A percentile compares a stretch with the other conserved stretches of the same genome.
These are phyloP conservation scores for Tetragonula clypearis DNA, from an alignment of 1,140 invertebrate species.

Conservation along the genomic window DNA sequence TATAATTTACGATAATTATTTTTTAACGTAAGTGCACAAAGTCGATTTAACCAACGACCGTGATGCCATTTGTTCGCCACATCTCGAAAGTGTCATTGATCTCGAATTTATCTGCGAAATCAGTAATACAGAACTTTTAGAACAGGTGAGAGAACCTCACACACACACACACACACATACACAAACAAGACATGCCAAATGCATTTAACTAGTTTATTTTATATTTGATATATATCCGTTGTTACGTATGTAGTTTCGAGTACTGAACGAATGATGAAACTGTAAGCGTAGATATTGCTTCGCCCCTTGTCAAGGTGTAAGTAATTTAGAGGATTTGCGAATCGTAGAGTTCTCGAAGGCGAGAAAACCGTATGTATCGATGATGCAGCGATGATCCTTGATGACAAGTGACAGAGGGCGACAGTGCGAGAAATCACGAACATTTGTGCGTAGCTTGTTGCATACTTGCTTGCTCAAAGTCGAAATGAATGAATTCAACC, in stretches of 20 bases:
- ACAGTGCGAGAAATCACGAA: conserved; percentile 31
- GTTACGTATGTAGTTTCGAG: conserved; percentile 38
- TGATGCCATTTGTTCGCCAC: conserved; percentile 34
- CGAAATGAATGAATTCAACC: conserved; percentile 37
- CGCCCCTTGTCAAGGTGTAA: conserved; percentile 30
- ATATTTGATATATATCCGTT: conserved; percentile 60
- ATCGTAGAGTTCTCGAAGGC: conserved; percentile 38
- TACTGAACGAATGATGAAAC: conserved; percentile 3
- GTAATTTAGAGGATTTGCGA: conserved; percentile 10
- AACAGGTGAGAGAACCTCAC: conserved; percentile 39
- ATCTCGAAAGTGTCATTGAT: conserved; percentile 21
- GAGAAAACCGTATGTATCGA: conserved; percentile 49
- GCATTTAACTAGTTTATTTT: conserved; percentile 74
- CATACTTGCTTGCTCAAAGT: conserved; percentile 61
- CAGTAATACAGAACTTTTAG: conserved; percentile 35
- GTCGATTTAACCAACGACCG: conserved; percentile 23
- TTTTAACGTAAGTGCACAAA: conserved; percentile 42
- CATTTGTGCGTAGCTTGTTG: conserved; percentile 42
- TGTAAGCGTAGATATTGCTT: conserved; percentile 50
- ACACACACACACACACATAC: conserved; percentile 40
- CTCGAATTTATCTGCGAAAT: not conserved
- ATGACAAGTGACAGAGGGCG: conserved; percentile 62
- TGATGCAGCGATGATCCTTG: conserved; percentile 31
- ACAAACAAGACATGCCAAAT: conserved; percentile 74
- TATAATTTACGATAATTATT: conserved; percentile 18